phyloP scores from a whole-genome alignment of 2,797 vertebrate genomes.

The Paratrypauchen microcephalus region DNA sequence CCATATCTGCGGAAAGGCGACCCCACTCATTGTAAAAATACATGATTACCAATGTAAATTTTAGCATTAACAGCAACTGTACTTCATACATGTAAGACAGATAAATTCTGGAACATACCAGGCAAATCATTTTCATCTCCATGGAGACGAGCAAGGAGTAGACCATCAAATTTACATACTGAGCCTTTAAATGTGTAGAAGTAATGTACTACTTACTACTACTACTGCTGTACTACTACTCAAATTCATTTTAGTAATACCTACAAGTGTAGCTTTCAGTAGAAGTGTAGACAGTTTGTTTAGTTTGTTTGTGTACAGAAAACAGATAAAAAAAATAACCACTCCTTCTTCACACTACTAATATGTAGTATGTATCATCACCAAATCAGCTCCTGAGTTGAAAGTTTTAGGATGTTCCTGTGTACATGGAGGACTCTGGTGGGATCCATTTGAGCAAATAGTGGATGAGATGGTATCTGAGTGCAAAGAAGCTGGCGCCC shows the following conservation, averaged over 20 bases:
- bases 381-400: neutral
- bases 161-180: no score
- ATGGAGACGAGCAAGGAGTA: no score
- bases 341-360: neutral
- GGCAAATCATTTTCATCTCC: no score
- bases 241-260: neutral
- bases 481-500: constrained; percentile 39
- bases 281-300: neutral
- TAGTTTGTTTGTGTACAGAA: neutral
- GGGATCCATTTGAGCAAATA: constrained; percentile 46
- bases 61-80: no score
- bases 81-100: no score
- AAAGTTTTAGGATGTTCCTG: constrained; percentile 29
- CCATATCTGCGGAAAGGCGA: no score
- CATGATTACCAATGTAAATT: no score
- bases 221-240: no score
- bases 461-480: constrained; percentile 56
- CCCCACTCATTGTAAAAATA: no score
- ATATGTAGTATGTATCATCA: neutral
- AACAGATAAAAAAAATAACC: neutral
- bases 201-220: no score
- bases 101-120: no score
- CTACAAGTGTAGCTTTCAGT: neutral
- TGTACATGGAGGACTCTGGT: constrained; percentile 23
- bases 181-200: no score